These are phyloP conservation scores for Rhea americana DNA, from an alignment of 2,113 vertebrate genomes.

Conservation along the genomic window DNA sequence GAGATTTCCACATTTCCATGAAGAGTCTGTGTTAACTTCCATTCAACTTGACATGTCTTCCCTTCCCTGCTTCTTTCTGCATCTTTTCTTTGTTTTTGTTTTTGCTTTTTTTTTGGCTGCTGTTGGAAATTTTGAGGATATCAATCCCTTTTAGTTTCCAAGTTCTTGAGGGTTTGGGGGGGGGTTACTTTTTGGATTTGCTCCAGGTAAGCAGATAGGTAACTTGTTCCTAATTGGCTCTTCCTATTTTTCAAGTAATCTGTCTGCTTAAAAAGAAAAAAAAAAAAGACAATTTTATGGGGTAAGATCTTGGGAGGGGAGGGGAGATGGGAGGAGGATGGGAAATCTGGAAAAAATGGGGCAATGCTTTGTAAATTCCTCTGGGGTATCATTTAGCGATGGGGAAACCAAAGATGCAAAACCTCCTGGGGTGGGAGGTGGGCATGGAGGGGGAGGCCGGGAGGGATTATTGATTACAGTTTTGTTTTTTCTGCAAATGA, in stretches of 20 bases:
- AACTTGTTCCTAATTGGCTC: neutral
- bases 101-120: neutral
- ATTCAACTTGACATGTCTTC: neutral
- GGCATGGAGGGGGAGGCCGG: neutral
- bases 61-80: neutral
- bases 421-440: slow-evolving; percentile 27
- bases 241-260: slow-evolving; percentile 24
- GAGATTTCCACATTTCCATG: slow-evolving; percentile 4
- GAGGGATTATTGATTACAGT: neutral
- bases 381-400: slow-evolving; percentile 6
- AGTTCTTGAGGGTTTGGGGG: neutral
- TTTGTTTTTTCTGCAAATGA: neutral
- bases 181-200: slow-evolving; percentile 39
- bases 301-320: slow-evolving; percentile 27
- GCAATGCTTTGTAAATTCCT: slow-evolving; percentile 12
- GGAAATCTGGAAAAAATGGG: neutral
- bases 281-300: neutral
- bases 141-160: slow-evolving; percentile 33
- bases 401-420: slow-evolving; percentile 56
- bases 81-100: slow-evolving; percentile 1
- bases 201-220: slow-evolving; percentile 38
- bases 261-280: slow-evolving; percentile 22
- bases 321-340: slow-evolving; percentile 19
- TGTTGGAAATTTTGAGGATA: slow-evolving; percentile 67
- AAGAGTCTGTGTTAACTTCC: slow-evolving; percentile 33